A percentile compares a stretch with the other conserved stretches of the same genome.
Evolutionary conservation across 2,113 vertebrate species (phyloP).

Genomic region (Lamprologus ornatipinnis): DNA sequence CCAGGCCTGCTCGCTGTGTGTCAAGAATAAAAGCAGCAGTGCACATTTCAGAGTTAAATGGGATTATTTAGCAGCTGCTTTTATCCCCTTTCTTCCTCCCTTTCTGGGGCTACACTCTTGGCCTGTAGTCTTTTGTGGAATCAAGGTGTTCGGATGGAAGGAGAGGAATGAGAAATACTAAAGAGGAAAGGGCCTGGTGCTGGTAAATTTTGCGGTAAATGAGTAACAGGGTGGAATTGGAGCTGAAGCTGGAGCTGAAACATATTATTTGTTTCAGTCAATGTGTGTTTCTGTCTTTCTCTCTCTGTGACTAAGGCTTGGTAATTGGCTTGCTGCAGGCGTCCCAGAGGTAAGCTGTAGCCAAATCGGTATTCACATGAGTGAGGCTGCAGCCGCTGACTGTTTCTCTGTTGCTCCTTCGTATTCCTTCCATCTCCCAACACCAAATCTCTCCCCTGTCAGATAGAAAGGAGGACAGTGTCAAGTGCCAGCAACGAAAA

Average conservation of each 20-base stretch:
- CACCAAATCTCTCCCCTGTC: background rate
- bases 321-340: slow-evolving; percentile 64
- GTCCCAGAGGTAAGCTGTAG: slow-evolving; percentile 56
- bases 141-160: background rate
- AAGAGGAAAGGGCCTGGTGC: slow-evolving; percentile 12
- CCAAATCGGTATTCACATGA: slow-evolving; percentile 60
- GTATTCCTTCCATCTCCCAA: slow-evolving; percentile 13
- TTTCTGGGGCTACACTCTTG: slow-evolving; percentile 15
- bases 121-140: slow-evolving; percentile 39
- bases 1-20: slow-evolving; percentile 29
- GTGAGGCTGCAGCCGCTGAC: slow-evolving; percentile 37
- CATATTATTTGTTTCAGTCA: slow-evolving; percentile 46
- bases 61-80: slow-evolving; percentile 54
- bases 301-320: slow-evolving; percentile 38
- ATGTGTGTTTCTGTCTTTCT: slow-evolving; percentile 31
- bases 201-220: slow-evolving; percentile 17
- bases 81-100: slow-evolving; percentile 29
- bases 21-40: slow-evolving; percentile 51
- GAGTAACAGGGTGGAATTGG: slow-evolving; percentile 24
- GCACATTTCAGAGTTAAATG: slow-evolving; percentile 57
- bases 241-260: slow-evolving; percentile 26
- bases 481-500: background rate
- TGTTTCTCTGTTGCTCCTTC: slow-evolving; percentile 39
- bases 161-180: slow-evolving; percentile 19
- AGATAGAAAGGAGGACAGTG: background rate